These are phyloP conservation scores for Phrynocephalus versicolor DNA, from an alignment of 2,113 vertebrate genomes.

Conservation along the genomic window DNA sequence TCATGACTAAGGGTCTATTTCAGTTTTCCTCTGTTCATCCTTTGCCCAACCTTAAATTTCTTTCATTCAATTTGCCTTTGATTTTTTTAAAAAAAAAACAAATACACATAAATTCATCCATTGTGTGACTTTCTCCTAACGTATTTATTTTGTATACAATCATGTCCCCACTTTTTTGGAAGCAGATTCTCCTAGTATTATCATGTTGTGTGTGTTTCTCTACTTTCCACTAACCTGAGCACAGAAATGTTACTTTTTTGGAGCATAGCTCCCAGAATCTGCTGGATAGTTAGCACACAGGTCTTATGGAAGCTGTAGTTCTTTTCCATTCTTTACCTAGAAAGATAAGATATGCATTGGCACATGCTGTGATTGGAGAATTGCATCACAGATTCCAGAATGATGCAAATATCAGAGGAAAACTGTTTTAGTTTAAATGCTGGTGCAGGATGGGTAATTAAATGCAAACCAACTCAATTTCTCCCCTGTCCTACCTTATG, in stretches of 20 bases:
- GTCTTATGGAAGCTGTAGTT: too few relatives aligned
- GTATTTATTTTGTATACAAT: background rate
- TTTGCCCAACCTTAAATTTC: background rate
- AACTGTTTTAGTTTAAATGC: background rate
- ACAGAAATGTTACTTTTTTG: too few relatives aligned
- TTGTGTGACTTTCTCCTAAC: background rate
- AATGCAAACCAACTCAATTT: background rate
- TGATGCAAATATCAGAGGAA: background rate
- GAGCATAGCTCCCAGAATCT: too few relatives aligned
- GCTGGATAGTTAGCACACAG: too few relatives aligned
- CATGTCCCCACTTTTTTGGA: background rate
- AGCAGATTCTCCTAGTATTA: background rate
- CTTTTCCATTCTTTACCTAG: too few relatives aligned
- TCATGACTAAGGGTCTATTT: background rate
- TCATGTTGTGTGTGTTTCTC: background rate
- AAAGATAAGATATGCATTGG: too few relatives aligned
- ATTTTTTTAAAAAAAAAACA: background rate
- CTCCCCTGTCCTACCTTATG: background rate
- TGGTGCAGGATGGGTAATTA: background rate
- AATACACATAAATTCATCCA: background rate
- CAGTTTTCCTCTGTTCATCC: background rate
- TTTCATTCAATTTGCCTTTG: background rate
- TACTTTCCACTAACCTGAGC: background rate
- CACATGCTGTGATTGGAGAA: background rate
- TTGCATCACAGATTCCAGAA: background rate